Evolutionary conservation across 2,113 vertebrate species (phyloP).

Genomic region (Oceanodroma tethys): DNA sequence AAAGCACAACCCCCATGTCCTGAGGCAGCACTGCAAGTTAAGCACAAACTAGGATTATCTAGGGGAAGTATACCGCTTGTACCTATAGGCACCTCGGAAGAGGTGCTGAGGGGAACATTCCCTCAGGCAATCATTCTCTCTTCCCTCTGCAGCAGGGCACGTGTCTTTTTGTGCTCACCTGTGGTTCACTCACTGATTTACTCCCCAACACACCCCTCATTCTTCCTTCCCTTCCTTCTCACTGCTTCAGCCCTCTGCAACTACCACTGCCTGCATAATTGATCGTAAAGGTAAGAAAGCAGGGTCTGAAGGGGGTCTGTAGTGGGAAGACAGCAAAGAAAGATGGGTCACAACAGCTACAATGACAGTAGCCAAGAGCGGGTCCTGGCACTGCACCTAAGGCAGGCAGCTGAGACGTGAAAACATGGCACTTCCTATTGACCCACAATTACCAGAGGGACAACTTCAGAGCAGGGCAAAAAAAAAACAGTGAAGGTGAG

Average conservation of each 20-base stretch:
- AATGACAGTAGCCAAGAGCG: not conserved
- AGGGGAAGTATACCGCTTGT: not conserved
- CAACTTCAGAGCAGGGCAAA: not conserved
- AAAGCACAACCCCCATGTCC: not conserved
- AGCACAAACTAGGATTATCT: not conserved
- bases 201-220: not conserved
- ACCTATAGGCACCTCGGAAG: not conserved
- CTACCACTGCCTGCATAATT: accelerated
- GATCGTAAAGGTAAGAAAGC: not conserved
- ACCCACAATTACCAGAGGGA: not conserved
- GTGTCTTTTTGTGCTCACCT: too few species aligned
- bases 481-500: not conserved
- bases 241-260: not conserved
- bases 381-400: not conserved
- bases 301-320: not conserved
- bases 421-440: not conserved
- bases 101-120: not conserved
- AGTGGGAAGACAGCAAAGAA: not conserved
- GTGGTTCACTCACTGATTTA: not conserved
- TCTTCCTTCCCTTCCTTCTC: not conserved
- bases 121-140: not conserved
- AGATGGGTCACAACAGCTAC: not conserved
- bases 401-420: not conserved
- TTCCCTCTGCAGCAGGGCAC: not conserved
- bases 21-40: not conserved